Conservation (phyloP, 2,113 vertebrate species). For the Nicator chloris region DNA sequence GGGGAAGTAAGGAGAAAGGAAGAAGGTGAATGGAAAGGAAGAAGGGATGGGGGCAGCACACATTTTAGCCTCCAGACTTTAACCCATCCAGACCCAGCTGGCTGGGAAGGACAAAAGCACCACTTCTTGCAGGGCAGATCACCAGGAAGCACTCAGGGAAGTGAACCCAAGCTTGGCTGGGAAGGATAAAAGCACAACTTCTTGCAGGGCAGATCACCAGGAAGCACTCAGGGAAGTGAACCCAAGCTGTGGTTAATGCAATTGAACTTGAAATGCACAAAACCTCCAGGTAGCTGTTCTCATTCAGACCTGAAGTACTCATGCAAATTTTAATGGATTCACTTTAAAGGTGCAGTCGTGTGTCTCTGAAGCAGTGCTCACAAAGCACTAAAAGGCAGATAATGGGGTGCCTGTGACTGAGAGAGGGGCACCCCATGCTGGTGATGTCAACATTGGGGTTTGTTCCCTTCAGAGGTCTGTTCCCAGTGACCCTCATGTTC, state of each 20-base stretch:
- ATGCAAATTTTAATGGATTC: neutral
- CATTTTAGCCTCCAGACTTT: neutral
- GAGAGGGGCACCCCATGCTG: fast-evolving
- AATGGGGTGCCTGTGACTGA: neutral
- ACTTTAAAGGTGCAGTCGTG: fast-evolving
- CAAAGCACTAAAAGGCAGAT: neutral
- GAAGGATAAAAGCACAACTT: neutral
- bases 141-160: neutral
- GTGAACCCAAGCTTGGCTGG: neutral
- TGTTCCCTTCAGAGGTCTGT: neutral
- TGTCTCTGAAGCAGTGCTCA: fast-evolving
- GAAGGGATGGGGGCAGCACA: neutral
- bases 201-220: neutral
- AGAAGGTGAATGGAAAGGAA: slow-evolving; percentile 31
- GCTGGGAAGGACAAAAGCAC: neutral
- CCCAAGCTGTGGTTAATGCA: neutral
- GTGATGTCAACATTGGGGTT: fast-evolving
- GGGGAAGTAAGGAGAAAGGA: neutral
- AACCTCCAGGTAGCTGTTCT: neutral
- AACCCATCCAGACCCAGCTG: neutral
- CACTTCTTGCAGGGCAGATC: neutral
- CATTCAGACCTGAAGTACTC: neutral
- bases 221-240: neutral
- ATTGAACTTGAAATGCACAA: neutral
- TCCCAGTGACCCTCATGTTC: neutral